Base-by-base conservation (phyloP, 1,140 invertebrate species). In the Mylabris phalerata region DNA sequence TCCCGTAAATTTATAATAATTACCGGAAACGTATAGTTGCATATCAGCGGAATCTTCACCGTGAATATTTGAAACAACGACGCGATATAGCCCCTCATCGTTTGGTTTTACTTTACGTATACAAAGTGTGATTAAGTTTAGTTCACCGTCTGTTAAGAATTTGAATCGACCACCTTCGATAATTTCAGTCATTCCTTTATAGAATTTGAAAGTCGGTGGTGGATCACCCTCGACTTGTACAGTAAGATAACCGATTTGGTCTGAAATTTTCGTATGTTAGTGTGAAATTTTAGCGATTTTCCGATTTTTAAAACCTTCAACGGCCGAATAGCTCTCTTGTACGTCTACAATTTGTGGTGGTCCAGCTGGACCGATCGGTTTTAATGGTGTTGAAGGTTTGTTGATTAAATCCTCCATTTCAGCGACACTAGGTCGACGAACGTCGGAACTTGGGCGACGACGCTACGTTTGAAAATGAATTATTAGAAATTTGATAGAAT, bases 81-180 rank as follows among this genome's bases (percentile, higher is more conserved):
- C 83, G 72, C 90, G 93, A 78, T 98, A 99, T 73, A 92, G 92
- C 38, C 93, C 94, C 78, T 99, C 97, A 85, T 99, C 97, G 70
- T 92, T 93, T 9, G 92, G 87, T 74, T 97, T 95, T 61, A 92
- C 85, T 81, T 98, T 98, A 67, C 92, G 84, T 78, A 98, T 97
- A 74, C 92, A 93, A 47, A 98, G 80, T 24, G 92, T 94, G 64
- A 98, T 89, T 27, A 86, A 84, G 71, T 95, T 95, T 44, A 84
- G 87, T 67, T 92, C 88, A 26, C 91, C 88, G 74, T 97, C 92
- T 9, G 93, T 94, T 46, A 92, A 77, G 71, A 93, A 92, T 72
- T 93, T 93, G 77, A 93, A 95, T 56, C 94, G 83, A 64, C 93
- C 93, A 57, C 92, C 92, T 73, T 95, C 92, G 64, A 92, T 86